Evolutionary conservation across 2,888 invertebrate genomes (phyloP).

Genomic region (Anthrax anthrax): DNA sequence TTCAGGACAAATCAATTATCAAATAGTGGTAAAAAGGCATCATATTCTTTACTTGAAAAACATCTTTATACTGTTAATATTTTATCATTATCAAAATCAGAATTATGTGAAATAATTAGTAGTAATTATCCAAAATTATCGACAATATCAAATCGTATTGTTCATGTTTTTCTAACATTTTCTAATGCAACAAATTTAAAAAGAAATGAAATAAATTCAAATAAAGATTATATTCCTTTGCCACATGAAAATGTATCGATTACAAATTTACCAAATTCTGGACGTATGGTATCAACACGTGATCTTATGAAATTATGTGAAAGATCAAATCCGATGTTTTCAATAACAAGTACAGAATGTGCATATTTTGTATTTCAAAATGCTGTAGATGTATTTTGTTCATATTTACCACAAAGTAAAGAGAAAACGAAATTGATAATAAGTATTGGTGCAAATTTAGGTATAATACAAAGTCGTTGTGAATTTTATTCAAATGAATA

Average conservation of each 20-base stretch:
- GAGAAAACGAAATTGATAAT: constrained; percentile 52
- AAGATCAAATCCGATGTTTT: constrained; percentile 58
- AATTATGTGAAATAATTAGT: constrained; percentile 58
- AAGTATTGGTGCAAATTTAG: constrained; percentile 64
- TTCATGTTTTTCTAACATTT: constrained; percentile 72
- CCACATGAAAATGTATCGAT: constrained; percentile 24
- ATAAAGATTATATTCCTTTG: constrained; percentile 21
- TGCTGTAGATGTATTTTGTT: constrained; percentile 82
- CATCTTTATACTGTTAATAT: constrained; percentile 69
- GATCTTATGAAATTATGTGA: constrained; percentile 88
- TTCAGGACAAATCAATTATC: constrained; percentile 28
- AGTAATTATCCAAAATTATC: constrained; percentile 51
- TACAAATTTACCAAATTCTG: constrained; percentile 25
- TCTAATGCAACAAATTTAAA: constrained; percentile 34
- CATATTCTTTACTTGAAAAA: constrained; percentile 60
- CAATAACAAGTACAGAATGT: constrained; percentile 46
- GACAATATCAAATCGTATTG: constrained; percentile 60
- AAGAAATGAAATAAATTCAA: background rate
- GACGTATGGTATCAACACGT: constrained; percentile 61
- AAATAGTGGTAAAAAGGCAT: constrained; percentile 38
- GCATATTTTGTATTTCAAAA: constrained; percentile 53
- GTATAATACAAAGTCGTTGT: constrained; percentile 66
- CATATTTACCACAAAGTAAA: constrained; percentile 51
- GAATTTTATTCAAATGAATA: constrained; percentile 64
- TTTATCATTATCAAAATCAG: constrained; percentile 58